Evolutionary conservation across 2,113 vertebrate species (phyloP), one percentile per base, ranked within the genome.

Genomic region (human): DNA sequence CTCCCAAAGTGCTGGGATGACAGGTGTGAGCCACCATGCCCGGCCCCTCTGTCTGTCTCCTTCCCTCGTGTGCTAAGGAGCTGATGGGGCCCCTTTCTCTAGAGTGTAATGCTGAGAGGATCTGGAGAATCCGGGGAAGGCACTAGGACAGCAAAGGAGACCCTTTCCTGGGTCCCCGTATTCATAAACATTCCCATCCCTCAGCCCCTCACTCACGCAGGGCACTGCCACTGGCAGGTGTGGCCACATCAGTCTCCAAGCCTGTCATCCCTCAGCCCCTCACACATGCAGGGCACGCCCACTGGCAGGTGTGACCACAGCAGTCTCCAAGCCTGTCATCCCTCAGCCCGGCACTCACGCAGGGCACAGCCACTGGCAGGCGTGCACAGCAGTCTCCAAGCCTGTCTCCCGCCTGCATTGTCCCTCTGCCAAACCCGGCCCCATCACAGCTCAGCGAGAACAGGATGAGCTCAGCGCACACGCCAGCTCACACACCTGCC

Each of bases 121-220:
- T 86, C 40, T 25, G 45, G 14, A 59, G 59, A 9, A n/a, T 43
- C 13, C 57, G 32, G 38, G 50, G 6, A 17, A 50, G 73, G 73
- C 3, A 0, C 57, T 3, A 10, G 0, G 2, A 38, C 5, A 64
- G 23, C 45, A 50, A 45, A 30, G n/a, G 35, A 64, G 0, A 30
- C 32, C 23, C 32, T 64, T 30, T 20, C 25, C 2, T 38, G 25
- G 2, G 7, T 81, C 40, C 76, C 66, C 61, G 30, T 12, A 1
- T 45, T 35, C 59, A 48, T 32, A 78, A 17, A 50, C 32, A 20
- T 35, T 35, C 38, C 17, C 3, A 11, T 38, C 23, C 30, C n/a
- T 40, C 30, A 14, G 50, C 20, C 25, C 27, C 68, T 13, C 12
- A 13, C 27, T 82, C 83, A 38, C 5, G 8, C 32, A 6, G 14